A percentile compares a stretch with the other conserved stretches of the same genome.
These are phyloP conservation scores for Nothoprocta pentlandii DNA, from an alignment of 2,113 vertebrate genomes.

Conservation along the genomic window DNA sequence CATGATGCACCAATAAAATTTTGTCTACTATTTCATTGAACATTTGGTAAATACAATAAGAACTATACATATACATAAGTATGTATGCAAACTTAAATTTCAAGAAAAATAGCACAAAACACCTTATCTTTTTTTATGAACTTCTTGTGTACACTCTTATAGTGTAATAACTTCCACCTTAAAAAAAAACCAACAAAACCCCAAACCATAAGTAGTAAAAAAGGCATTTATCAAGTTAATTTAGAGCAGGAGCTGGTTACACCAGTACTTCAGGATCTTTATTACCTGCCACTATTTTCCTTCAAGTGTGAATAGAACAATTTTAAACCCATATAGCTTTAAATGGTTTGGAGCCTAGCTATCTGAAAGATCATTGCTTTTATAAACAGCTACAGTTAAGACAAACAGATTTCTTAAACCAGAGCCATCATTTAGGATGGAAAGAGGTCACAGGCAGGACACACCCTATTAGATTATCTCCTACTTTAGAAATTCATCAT, in stretches of 20 bases:
- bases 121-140: not conserved
- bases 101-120: not conserved
- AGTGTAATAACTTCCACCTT: not conserved
- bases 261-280: not conserved
- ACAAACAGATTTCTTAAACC: not conserved
- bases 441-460: not conserved
- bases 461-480: not conserved
- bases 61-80: too few species aligned
- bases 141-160: not conserved
- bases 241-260: not conserved
- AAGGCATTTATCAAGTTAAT: slow-evolving; percentile 49
- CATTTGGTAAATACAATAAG: not conserved
- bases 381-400: not conserved
- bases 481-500: not conserved
- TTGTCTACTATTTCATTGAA: not conserved
- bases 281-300: not conserved
- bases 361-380: not conserved
- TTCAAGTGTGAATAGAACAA: not conserved
- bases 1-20: not conserved
- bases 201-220: not conserved
- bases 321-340: not conserved
- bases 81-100: not conserved
- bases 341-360: not conserved
- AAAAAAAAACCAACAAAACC: not conserved
- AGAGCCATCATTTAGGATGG: not conserved